A percentile compares a stretch with the other conserved stretches of the same genome.
These are phyloP conservation scores for Scalopus aquaticus DNA, from an alignment of 2,113 vertebrate genomes.

Conservation along the genomic window DNA sequence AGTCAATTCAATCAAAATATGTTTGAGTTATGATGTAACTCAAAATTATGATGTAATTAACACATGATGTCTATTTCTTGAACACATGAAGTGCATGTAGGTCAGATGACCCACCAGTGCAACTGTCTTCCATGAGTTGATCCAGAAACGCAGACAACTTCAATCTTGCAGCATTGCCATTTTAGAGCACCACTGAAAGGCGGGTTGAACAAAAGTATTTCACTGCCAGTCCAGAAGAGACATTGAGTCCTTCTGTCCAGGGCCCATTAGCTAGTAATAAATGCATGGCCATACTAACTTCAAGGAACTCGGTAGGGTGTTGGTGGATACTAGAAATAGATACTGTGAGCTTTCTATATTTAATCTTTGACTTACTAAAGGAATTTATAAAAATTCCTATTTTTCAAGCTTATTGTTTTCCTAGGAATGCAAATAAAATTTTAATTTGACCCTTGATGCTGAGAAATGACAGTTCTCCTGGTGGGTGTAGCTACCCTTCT, in stretches of 20 bases:
- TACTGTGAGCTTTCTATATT: background rate
- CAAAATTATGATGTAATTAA: background rate
- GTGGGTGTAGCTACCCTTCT: background rate
- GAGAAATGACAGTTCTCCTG: background rate
- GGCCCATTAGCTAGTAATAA: background rate
- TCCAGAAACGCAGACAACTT: background rate
- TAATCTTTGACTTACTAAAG: conserved; percentile 12
- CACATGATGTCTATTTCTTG: conserved; percentile 14
- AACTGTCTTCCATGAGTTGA: background rate
- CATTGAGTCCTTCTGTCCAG: background rate
- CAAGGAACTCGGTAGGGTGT: background rate
- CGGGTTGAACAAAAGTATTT: conserved; percentile 3
- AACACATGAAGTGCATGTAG: background rate
- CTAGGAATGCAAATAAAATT: background rate
- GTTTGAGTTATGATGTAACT: background rate
- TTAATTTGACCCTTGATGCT: background rate
- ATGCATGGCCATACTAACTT: background rate
- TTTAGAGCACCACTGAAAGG: background rate
- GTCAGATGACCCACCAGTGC: background rate
- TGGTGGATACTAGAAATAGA: background rate
- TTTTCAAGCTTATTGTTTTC: conserved; percentile 21
- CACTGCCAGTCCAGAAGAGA: background rate
- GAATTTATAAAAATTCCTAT: conserved; percentile 5
- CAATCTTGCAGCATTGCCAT: background rate
- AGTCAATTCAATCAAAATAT: background rate